phyloP scores from a whole-genome alignment of 2,888 invertebrate species.

The Aphrophora alni region DNA sequence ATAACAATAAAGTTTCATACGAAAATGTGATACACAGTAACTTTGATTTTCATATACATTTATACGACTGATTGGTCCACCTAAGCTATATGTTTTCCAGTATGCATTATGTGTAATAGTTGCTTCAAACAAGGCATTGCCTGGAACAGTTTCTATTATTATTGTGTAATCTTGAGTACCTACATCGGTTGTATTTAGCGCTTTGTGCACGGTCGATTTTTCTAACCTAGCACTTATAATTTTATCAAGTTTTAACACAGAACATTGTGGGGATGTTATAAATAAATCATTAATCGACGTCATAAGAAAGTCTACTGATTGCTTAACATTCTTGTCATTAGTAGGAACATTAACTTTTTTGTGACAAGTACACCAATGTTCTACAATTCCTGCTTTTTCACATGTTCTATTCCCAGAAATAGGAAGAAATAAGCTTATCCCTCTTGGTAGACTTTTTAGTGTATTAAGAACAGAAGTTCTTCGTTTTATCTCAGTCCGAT shows the following conservation, averaged over 20 bases:
- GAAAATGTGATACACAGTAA: too few relatives aligned
- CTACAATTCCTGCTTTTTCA: slow-evolving; percentile 74
- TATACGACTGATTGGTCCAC: too few relatives aligned
- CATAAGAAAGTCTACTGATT: slow-evolving; percentile 68
- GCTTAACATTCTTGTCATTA: slow-evolving; percentile 62
- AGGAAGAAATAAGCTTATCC: slow-evolving; percentile 78
- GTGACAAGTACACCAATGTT: slow-evolving; percentile 91
- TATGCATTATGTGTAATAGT: slow-evolving; percentile 64
- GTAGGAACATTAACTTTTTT: slow-evolving; percentile 64
- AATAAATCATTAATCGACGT: slow-evolving; percentile 70
- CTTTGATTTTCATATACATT: too few relatives aligned
- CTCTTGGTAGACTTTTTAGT: slow-evolving; percentile 56
- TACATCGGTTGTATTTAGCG: slow-evolving; percentile 52
- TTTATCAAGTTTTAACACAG: slow-evolving; percentile 65
- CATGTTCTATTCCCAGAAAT: slow-evolving; percentile 78
- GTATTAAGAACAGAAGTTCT: not conserved
- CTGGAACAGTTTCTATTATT: slow-evolving; percentile 69
- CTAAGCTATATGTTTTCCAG: too few relatives aligned
- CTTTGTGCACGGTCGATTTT: slow-evolving; percentile 54
- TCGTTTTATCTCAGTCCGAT: not conserved
- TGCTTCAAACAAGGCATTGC: slow-evolving; percentile 78
- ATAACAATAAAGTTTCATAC: too few relatives aligned
- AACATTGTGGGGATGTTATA: slow-evolving; percentile 68
- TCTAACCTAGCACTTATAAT: slow-evolving; percentile 73
- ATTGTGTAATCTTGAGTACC: slow-evolving; percentile 66